Base-by-base conservation (phyloP, 2,113 vertebrate genomes). In the Corythoichthys haematopterus region DNA sequence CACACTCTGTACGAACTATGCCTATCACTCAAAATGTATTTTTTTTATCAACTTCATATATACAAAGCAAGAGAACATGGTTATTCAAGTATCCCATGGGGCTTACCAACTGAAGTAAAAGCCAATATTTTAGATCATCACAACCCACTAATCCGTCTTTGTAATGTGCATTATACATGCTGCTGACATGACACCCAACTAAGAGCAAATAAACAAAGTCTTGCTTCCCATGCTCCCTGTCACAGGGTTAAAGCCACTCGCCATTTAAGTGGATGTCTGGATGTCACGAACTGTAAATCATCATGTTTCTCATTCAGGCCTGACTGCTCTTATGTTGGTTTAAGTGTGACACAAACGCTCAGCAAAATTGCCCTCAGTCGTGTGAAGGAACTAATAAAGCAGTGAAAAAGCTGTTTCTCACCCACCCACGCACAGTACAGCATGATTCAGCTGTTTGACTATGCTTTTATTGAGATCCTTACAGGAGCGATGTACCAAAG, bases 321-420 rank as follows among this genome's bases (percentile, higher is more conserved):
- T 77, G 16, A 0, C 56, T 67, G 68, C 55, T 72, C 61, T 73
- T 53, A 11, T 68, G 82, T 65, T 81, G 76, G 60, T 79, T 70
- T 77, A 73, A 77, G 66, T 55, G 66, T 73, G 70, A 79, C 77
- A 82, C 63, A 12, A 70, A 76, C 64, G 78, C 76, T 84, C 78
- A 59, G 38, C 65, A 65, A 66, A 66, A 69, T 70, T 61, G 64
- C 71, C 43, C 78, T 70, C 66, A 61, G 72, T 35, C 15, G 46
- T 64, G 46, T 51, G 38, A 62, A 77, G 82, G 80, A 86, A 86
- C 74, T 71, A 82, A 83, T 86, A 87, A 88, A 88, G 79, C 75
- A 72, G 76, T 79, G 80, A 61, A 65, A 76, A 66, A 76, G 0
- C 68, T 5, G n/a, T 36, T 14, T 14, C 33, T 35, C 33, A 51